Evolutionary conservation across 2,113 vertebrate species (phyloP).

Genomic region (Antechinus flavipes): DNA sequence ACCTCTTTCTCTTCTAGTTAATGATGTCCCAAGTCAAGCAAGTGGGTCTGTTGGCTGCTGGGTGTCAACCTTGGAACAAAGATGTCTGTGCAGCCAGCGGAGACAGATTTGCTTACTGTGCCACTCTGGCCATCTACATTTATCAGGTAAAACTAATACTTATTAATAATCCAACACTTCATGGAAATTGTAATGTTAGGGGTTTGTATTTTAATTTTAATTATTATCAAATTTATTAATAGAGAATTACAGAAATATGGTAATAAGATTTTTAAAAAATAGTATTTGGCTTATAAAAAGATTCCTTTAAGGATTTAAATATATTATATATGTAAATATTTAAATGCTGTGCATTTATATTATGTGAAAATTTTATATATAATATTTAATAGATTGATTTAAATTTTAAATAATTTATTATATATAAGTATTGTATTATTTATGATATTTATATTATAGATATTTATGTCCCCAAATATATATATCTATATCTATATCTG

Average conservation of each 20-base stretch:
- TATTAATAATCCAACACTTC: not conserved
- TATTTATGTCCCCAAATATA: not conserved
- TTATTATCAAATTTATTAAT: not conserved
- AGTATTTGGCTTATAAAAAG: no score
- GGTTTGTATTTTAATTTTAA: constrained; percentile 8
- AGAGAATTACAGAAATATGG: constrained; percentile 10
- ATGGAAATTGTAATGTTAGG: not conserved
- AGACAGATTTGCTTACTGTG: constrained; percentile 97
- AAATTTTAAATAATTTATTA: not conserved
- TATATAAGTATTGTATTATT: not conserved
- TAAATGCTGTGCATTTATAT: not conserved
- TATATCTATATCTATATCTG: not conserved
- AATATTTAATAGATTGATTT: not conserved
- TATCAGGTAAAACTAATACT: constrained; percentile 91
- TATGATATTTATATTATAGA: not conserved
- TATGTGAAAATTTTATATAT: not conserved
- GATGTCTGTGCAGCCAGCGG: constrained; percentile 96
- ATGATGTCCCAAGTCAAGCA: constrained; percentile 97
- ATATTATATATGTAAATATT: not conserved
- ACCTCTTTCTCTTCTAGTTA: constrained; percentile 81
- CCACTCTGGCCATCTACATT: constrained; percentile 96
- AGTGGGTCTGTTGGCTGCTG: constrained; percentile 95
- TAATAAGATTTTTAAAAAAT: not conserved
- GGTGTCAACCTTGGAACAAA: constrained; percentile 99
- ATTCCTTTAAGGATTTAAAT: not conserved